Evolutionary conservation across 2,797 vertebrate genomes (phyloP).

Genomic region (Diceros bicornis): DNA sequence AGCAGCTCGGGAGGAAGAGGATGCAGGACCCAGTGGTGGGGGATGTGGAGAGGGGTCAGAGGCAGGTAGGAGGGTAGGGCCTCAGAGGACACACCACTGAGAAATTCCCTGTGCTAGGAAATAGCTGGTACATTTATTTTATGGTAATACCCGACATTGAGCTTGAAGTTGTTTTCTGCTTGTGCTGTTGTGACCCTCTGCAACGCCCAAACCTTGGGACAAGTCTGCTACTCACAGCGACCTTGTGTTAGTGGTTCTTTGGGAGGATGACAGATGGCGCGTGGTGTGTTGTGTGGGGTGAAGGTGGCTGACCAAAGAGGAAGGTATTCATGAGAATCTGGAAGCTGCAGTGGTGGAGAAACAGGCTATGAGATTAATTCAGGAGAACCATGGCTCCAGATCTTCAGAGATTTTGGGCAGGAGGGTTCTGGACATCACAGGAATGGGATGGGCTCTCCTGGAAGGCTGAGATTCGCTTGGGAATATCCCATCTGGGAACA

Average conservation of each 20-base stretch:
- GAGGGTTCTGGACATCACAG: background rate
- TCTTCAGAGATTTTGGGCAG: background rate
- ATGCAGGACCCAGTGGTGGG: background rate
- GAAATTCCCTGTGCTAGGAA: background rate
- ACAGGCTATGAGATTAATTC: background rate
- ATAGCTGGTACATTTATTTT: background rate
- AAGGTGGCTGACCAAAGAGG: background rate
- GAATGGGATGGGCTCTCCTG: background rate
- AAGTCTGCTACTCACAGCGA: background rate
- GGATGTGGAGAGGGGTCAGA: background rate
- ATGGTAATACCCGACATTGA: background rate
- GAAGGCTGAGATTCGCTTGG: background rate
- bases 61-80: too few relatives aligned
- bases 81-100: background rate
- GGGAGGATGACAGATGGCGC: background rate
- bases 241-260: background rate
- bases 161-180: background rate
- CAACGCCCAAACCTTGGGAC: background rate
- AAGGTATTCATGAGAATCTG: background rate
- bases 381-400: background rate
- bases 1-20: background rate
- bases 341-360: background rate
- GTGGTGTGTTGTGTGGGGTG: background rate
- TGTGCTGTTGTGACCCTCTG: background rate
- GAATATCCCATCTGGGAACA: background rate